Base-by-base conservation (phyloP, 2,888 invertebrate species). In the Strigamia transsilvanica region DNA sequence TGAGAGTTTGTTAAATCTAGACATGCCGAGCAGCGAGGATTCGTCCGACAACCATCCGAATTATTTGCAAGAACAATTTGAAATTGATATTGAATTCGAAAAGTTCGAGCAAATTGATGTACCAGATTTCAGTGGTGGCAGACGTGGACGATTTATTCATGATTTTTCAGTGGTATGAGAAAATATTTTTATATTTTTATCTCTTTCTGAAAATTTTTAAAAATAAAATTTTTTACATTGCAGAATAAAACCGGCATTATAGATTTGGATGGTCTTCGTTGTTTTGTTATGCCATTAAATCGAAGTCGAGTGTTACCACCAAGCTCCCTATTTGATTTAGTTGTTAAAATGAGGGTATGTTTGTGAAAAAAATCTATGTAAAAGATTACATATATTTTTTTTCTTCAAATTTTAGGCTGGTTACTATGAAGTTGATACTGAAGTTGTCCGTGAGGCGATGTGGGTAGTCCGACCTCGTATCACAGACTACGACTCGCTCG, bases 221-320 rank as follows among this genome's bases (percentile, higher is more conserved):
- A n/a, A n/a, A n/a, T n/a, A n/a, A n/a, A n/a, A n/a, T n/a, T 61
- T 82, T 32, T 83, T 83, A 41, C 78, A 27, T 83, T 83, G 82
- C 84, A 92, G 92, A 92, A 92, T 86, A 90, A 91, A 86, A 92
- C 92, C 88, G 94, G 92, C 27, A 96, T 96, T 84, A 92, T 95
- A 83, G 96, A 96, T 88, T 89, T 91, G 18, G 92, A 92, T 83
- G 91, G 91, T 51, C 89, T 90, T 81, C 92, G 94, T 38, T 98
- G 98, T 90, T 98, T 97, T 89, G 91, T 96, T 21, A 95, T 97
- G 94, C 93, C 94, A 0, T 89, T 98, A 87, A 94, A 97, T 89
- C 91, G 93, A 41, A 90, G 91, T 42, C 89, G 91, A 82, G 93
- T 96, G 84, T 89, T 94, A 86, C 92, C 93, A 61, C 98, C 98